Conservation (phyloP, 2,888 invertebrate species). For the Nephrotoma guestfalica region DNA sequence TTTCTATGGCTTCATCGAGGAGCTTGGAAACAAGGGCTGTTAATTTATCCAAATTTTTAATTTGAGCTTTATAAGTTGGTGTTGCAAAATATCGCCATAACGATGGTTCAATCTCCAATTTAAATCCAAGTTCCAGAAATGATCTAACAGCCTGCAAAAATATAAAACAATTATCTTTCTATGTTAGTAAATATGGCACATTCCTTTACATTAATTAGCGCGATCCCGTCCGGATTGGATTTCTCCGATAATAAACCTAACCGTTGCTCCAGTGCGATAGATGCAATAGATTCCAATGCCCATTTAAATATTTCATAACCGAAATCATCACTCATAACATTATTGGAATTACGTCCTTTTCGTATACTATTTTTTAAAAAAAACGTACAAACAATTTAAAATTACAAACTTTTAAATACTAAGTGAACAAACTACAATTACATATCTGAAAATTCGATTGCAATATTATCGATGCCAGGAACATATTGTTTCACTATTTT, state of each 20-base stretch:
- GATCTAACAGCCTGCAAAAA: neutral
- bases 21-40: conserved; percentile 18
- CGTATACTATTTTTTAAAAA: conserved; percentile 28
- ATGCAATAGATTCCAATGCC: conserved; percentile 40
- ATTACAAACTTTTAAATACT: neutral
- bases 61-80: conserved; percentile 19
- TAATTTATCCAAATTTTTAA: conserved; percentile 19
- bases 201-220: neutral
- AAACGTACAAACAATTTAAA: neutral
- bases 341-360: conserved; percentile 19
- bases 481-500: conserved; percentile 39
- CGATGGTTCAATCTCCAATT: conserved; percentile 24
- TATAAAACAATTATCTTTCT: neutral
- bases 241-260: conserved; percentile 19
- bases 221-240: conserved; percentile 1
- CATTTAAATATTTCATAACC: conserved; percentile 37
- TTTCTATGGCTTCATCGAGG: conserved; percentile 25
- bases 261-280: conserved; percentile 29
- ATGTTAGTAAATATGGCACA: neutral
- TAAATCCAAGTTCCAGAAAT: conserved; percentile 10
- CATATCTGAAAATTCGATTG: conserved; percentile 28
- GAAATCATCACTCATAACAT: conserved; percentile 34
- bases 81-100: conserved; percentile 23
- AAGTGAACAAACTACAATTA: conserved; percentile 9
- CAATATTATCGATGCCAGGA: conserved; percentile 35